Conservation (phyloP, 2,888 invertebrate genomes). For the Pollenia labialis region DNA sequence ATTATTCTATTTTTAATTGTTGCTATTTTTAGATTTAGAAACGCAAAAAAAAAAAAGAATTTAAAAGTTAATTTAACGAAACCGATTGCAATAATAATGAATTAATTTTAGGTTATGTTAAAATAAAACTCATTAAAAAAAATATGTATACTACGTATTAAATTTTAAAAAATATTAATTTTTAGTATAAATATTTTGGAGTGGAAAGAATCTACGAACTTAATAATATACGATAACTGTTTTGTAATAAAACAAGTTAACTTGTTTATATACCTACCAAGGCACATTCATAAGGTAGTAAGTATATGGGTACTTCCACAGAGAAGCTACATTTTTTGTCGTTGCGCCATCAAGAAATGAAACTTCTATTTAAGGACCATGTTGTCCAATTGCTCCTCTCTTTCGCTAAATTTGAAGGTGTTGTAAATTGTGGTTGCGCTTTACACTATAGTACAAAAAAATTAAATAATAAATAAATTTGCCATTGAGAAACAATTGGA, state of each 20-base stretch:
- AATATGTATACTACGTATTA: conserved; percentile 40
- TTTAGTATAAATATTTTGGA: conserved; percentile 9
- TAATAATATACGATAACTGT: conserved; percentile 51
- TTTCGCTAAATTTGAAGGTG: too few relatives aligned
- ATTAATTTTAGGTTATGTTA: conserved; percentile 40
- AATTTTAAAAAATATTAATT: conserved; percentile 25
- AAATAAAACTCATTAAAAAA: conserved; percentile 12
- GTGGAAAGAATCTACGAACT: conserved; percentile 60
- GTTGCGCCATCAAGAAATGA: too few relatives aligned
- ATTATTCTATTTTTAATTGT: conserved; percentile 29
- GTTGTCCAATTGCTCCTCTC: too few relatives aligned
- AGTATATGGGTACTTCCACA: background rate
- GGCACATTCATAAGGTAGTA: background rate
- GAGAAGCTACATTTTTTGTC: too few relatives aligned
- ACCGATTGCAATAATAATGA: conserved; percentile 56
- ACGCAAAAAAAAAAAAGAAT: conserved; percentile 13
- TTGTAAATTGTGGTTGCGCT: too few relatives aligned
- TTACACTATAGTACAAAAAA: too few relatives aligned
- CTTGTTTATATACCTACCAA: conserved; percentile 10
- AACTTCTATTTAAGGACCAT: too few relatives aligned
- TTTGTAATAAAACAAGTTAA: conserved; percentile 62
- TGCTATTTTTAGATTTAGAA: conserved; percentile 30
- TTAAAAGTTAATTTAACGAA: conserved; percentile 34
- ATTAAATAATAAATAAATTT: too few relatives aligned
- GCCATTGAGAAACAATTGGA: too few relatives aligned